These are phyloP conservation scores for Agrochola circellaris DNA, from an alignment of 2,888 invertebrate species.

Conservation along the genomic window DNA sequence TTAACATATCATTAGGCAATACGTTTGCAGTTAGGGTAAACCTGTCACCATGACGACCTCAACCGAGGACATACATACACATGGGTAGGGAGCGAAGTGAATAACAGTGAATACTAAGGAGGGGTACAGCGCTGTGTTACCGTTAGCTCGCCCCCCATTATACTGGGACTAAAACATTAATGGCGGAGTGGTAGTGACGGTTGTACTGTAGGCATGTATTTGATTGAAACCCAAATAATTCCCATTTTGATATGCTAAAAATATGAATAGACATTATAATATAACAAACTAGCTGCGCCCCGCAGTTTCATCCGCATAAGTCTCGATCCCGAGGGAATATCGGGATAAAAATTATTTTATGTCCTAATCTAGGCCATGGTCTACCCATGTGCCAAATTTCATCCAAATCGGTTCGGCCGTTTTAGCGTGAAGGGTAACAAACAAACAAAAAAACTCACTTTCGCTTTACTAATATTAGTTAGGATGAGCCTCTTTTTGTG, in stretches of 20 bases:
- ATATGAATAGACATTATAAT: background rate
- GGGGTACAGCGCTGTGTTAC: background rate
- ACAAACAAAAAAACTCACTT: too few relatives aligned
- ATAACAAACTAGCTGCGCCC: too few relatives aligned
- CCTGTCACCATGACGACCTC: constrained; percentile 27
- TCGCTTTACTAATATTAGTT: too few relatives aligned
- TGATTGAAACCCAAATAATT: background rate
- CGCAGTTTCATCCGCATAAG: too few relatives aligned
- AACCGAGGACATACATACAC: background rate
- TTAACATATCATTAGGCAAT: background rate
- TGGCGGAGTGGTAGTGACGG: background rate
- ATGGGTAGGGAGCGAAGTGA: background rate
- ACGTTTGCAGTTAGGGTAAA: background rate
- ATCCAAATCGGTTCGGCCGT: too few relatives aligned
- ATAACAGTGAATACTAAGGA: background rate
- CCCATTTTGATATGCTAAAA: background rate
- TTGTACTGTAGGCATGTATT: background rate
- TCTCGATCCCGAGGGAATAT: too few relatives aligned
- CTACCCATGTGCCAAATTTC: too few relatives aligned
- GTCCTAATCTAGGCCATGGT: too few relatives aligned
- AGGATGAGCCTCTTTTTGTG: background rate
- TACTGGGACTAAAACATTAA: background rate
- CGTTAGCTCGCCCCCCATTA: background rate
- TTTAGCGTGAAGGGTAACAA: too few relatives aligned
- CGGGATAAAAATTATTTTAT: too few relatives aligned